phyloP scores from a whole-genome alignment of 2,888 invertebrate species.

The Sycophila texana region DNA sequence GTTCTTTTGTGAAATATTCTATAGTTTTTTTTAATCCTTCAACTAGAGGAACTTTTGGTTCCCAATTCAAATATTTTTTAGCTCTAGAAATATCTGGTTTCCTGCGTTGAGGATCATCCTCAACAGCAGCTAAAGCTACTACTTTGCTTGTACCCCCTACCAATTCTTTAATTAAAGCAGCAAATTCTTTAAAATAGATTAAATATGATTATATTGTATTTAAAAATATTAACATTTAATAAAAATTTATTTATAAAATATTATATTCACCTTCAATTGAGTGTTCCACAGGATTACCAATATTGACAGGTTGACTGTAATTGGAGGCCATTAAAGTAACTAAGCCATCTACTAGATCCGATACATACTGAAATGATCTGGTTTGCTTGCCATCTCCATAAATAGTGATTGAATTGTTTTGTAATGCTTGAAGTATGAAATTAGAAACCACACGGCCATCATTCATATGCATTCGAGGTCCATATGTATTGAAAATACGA shows the following conservation, averaged over 20 bases:
- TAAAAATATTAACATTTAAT: neutral
- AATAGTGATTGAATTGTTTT: conserved; percentile 94
- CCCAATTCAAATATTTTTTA: conserved; percentile 90
- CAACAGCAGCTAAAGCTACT: conserved; percentile 88
- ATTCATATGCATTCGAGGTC: conserved; percentile 99
- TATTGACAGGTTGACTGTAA: conserved; percentile 93
- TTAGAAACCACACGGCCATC: conserved; percentile 99
- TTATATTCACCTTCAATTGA: conserved; percentile 86
- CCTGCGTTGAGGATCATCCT: conserved; percentile 97
- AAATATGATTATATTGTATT: conserved; percentile 11
- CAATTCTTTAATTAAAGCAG: conserved; percentile 88
- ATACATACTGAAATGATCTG: conserved; percentile 98
- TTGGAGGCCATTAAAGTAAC: conserved; percentile 95
- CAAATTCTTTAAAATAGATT: conserved; percentile 82
- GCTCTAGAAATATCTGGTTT: conserved; percentile 96
- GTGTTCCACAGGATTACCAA: conserved; percentile 99
- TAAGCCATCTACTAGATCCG: conserved; percentile 96
- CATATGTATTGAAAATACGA: conserved; percentile 98
- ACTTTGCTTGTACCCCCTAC: conserved; percentile 92
- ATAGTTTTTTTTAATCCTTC: conserved; percentile 94
- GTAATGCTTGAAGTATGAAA: conserved; percentile 97
- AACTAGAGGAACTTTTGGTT: conserved; percentile 91
- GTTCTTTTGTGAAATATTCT: conserved; percentile 93
- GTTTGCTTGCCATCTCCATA: conserved; percentile 94
- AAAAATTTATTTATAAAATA: neutral